Evolutionary conservation across 2,797 vertebrate genomes (phyloP).

Genomic region (Leptodactylus fallax): DNA sequence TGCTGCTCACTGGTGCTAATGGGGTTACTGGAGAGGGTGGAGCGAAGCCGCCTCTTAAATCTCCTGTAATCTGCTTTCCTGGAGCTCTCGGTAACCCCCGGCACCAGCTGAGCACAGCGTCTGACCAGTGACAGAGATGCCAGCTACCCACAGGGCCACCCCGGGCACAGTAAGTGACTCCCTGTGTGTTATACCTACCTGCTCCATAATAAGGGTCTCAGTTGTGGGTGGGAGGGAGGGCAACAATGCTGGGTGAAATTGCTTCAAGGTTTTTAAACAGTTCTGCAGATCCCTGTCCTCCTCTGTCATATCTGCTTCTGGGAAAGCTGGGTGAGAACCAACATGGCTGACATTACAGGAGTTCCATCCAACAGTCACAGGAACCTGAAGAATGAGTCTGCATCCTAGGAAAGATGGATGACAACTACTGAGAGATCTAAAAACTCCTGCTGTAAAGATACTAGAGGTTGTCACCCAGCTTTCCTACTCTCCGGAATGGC

Average conservation of each 20-base stretch:
- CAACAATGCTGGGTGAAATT: too few species aligned
- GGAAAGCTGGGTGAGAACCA: neutral
- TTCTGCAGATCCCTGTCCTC: neutral
- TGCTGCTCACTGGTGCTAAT: conserved; percentile 8
- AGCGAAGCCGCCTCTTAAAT: conserved; percentile 24
- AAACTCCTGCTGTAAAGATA: neutral
- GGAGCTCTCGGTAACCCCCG: conserved; percentile 42
- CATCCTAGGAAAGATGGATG: neutral
- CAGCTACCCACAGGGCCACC: neutral
- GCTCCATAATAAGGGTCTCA: neutral
- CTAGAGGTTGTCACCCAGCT: neutral
- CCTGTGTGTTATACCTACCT: neutral
- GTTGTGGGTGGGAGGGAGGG: too few species aligned
- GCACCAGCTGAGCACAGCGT: neutral
- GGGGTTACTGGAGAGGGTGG: conserved; percentile 52
- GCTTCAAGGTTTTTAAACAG: too few species aligned
- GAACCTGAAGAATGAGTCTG: neutral
- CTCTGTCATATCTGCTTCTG: neutral
- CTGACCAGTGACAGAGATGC: conserved; percentile 27
- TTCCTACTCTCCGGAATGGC: neutral
- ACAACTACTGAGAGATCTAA: neutral
- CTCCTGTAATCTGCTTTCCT: conserved; percentile 57
- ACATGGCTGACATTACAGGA: neutral
- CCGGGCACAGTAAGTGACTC: conserved; percentile 42
- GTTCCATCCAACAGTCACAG: neutral